These are phyloP conservation scores for Pardalotus punctatus DNA, from an alignment of 2,113 vertebrate genomes.

Conservation along the genomic window DNA sequence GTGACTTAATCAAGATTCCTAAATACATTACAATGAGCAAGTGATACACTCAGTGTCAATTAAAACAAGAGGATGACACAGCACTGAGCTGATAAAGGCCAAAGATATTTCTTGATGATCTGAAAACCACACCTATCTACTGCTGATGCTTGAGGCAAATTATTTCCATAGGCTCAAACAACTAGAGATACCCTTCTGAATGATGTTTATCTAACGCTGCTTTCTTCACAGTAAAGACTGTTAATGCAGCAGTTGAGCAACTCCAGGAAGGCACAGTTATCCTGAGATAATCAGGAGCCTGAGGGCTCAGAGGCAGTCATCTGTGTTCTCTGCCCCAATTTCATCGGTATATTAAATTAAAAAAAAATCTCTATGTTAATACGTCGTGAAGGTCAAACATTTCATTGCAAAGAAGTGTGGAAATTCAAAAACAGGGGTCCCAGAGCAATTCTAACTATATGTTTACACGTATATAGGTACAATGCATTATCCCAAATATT, in stretches of 20 bases:
- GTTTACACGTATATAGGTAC: background rate
- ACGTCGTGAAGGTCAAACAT: constrained; percentile 50
- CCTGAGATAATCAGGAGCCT: constrained; percentile 62
- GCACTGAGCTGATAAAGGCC: constrained; percentile 7
- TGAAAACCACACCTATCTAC: constrained; percentile 31
- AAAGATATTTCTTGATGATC: constrained; percentile 47
- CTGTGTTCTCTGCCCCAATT: constrained; percentile 59
- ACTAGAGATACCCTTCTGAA: constrained; percentile 46
- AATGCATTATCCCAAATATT: background rate
- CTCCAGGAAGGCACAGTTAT: constrained; percentile 55
- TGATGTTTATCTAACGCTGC: constrained; percentile 60
- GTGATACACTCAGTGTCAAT: constrained; percentile 43
- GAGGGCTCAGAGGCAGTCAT: constrained; percentile 62
- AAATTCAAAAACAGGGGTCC: constrained; percentile 30
- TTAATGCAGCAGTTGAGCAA: constrained; percentile 62
- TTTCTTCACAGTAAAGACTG: constrained; percentile 57
- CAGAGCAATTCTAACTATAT: background rate
- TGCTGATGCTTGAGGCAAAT: constrained; percentile 27
- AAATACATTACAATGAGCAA: constrained; percentile 4
- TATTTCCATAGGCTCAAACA: constrained; percentile 30
- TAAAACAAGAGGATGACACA: constrained; percentile 48
- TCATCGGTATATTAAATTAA: constrained; percentile 37
- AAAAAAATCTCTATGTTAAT: constrained; percentile 34
- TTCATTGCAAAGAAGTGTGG: constrained; percentile 9
- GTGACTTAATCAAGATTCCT: constrained; percentile 44